phyloP scores from a whole-genome alignment of 2,888 invertebrate genomes.

The Eudemis profundana region DNA sequence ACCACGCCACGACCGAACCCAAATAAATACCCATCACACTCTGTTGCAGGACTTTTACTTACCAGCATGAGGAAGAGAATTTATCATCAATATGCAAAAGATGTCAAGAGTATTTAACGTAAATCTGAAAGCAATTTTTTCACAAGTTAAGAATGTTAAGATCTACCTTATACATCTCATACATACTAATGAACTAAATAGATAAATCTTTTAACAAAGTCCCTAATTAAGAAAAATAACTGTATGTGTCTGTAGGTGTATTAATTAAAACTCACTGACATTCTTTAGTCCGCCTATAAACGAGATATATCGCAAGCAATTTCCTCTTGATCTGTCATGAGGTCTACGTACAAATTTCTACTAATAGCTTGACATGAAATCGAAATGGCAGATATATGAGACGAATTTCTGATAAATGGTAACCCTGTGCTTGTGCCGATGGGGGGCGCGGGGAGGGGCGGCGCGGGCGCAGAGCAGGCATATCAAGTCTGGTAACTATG shows the following conservation, averaged over 20 bases:
- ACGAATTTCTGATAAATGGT: constrained; percentile 48
- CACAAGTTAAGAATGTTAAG: background rate
- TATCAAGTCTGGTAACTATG: constrained; percentile 84
- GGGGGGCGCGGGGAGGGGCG: constrained; percentile 53
- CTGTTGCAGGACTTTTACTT: background rate
- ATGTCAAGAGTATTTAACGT: no score
- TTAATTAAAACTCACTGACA: constrained; percentile 10
- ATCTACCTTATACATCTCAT: background rate
- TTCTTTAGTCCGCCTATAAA: constrained; percentile 2
- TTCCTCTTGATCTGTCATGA: constrained; percentile 18
- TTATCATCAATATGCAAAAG: background rate
- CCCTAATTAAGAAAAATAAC: constrained; percentile 9
- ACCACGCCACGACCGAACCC: no score
- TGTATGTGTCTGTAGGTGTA: background rate
- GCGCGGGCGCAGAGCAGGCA: constrained; percentile 70
- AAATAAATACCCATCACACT: background rate
- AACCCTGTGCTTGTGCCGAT: constrained; percentile 70
- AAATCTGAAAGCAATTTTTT: no score
- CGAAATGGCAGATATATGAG: constrained; percentile 34
- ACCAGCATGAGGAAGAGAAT: background rate
- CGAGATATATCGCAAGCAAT: constrained; percentile 16
- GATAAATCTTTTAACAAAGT: background rate
- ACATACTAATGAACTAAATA: background rate
- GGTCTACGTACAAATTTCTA: constrained; percentile 31
- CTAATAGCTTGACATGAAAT: constrained; percentile 32